Percentiles rank a stretch among this genome's conserved stretches.
Conservation (phyloP, 1,140 invertebrate species). For the Chlorops oryzae region DNA sequence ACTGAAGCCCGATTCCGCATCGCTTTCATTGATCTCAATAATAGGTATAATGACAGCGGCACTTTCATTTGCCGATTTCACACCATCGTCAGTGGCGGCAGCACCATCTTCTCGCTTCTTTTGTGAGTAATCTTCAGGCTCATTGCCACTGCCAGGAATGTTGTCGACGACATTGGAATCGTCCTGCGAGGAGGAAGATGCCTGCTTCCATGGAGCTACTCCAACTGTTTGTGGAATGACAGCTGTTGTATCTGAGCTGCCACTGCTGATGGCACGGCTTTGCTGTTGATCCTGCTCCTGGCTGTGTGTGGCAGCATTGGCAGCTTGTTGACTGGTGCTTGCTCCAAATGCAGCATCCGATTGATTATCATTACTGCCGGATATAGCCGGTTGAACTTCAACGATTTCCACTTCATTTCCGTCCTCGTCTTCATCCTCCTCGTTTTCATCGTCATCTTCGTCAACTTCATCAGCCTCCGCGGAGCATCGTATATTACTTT, state of each 20-base stretch:
- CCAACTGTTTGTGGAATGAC: slow-evolving; percentile 15
- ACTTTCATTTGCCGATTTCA: slow-evolving; percentile 20
- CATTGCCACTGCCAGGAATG: not conserved
- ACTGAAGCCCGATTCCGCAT: slow-evolving; percentile 36
- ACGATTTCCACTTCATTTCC: slow-evolving; percentile 60
- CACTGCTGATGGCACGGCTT: slow-evolving; percentile 56
- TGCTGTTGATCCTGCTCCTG: slow-evolving; percentile 33
- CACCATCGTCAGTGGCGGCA: slow-evolving; percentile 6
- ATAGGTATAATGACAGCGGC: slow-evolving; percentile 17
- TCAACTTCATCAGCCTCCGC: slow-evolving; percentile 56
- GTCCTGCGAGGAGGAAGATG: slow-evolving; percentile 21
- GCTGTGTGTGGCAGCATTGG: slow-evolving; percentile 11
- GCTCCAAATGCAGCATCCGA: slow-evolving; percentile 28
- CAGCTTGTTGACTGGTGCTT: slow-evolving; percentile 32
- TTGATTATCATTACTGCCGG: slow-evolving; percentile 24
- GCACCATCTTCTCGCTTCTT: slow-evolving; percentile 11
- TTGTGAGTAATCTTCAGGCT: no score
- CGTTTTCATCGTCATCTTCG: slow-evolving; percentile 61
- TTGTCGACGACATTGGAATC: not conserved
- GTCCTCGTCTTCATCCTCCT: slow-evolving; percentile 62
- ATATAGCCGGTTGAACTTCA: slow-evolving; percentile 28
- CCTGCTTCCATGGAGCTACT: slow-evolving; percentile 32
- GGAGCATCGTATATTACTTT: slow-evolving; percentile 27
- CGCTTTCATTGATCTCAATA: slow-evolving; percentile 23
- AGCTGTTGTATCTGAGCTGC: slow-evolving; percentile 46